These are phyloP conservation scores for Pararge aegeria DNA, from an alignment of 1,140 invertebrate genomes.

Conservation along the genomic window DNA sequence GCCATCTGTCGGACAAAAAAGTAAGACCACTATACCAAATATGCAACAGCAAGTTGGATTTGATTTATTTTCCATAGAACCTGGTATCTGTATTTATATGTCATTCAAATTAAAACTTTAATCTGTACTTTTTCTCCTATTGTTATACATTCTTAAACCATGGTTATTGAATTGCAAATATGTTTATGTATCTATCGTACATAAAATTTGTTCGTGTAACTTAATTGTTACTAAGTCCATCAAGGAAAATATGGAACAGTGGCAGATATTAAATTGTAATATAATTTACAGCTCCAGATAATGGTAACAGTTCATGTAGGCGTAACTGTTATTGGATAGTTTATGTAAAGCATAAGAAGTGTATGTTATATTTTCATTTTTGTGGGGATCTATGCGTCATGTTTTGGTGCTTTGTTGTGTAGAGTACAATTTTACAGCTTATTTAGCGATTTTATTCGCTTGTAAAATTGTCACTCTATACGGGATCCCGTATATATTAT, in stretches of 20 bases:
- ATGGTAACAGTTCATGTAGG: conserved; percentile 71
- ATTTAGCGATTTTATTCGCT: neutral
- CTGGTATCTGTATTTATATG: too few relatives aligned
- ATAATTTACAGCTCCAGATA: conserved; percentile 68
- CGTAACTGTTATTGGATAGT: conserved; percentile 74
- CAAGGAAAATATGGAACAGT: conserved; percentile 26
- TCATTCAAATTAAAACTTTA: too few relatives aligned
- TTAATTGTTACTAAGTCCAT: too few relatives aligned
- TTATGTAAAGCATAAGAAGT: conserved; percentile 76
- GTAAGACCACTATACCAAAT: too few relatives aligned
- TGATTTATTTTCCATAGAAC: too few relatives aligned
- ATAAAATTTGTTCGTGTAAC: too few relatives aligned
- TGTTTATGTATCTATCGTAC: too few relatives aligned
- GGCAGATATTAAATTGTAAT: conserved; percentile 53
- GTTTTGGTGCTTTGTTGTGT: conserved; percentile 6
- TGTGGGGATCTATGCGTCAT: conserved; percentile 25
- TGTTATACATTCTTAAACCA: too few relatives aligned
- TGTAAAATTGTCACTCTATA: conserved; percentile 37
- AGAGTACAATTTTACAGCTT: conserved; percentile 24
- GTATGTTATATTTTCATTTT: conserved; percentile 70
- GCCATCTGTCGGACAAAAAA: too few relatives aligned
- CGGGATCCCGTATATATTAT: conserved; percentile 33
- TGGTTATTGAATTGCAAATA: too few relatives aligned
- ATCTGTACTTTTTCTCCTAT: too few relatives aligned
- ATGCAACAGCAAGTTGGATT: too few relatives aligned